Base-by-base conservation (phyloP, 1,140 invertebrate species). In the Nephila pilipes region DNA sequence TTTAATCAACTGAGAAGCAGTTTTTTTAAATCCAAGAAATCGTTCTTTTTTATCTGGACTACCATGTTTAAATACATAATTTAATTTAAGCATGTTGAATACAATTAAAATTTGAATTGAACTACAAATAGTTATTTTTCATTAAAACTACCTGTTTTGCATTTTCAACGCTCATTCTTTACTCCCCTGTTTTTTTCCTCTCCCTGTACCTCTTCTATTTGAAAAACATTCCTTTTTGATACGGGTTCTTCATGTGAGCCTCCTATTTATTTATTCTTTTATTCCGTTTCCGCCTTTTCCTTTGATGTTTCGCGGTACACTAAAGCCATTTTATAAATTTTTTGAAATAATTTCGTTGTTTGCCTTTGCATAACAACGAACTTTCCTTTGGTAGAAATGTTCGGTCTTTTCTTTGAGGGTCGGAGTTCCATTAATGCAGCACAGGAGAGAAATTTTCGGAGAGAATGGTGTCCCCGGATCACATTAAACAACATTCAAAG, bases 311-410 rank as follows among this genome's bases (percentile, higher is more conserved):
- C 32, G 69, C 69, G 69, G 29, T 75, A 4, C 32, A 18, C 14
- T 32, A 75, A n/a, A 32, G 69, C 32, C 69, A 75, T 75, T 75
- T 75, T 75, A 18, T 32, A 32, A 75, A 75, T 20, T 36, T 75
- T 75, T 75, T 32, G 16, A 75, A 6, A 75, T 75, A 0, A 75
- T 36, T 75, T 32, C 69, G 29, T 75, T 32, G 18, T 20, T 29
- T 75, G 16, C 18, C 32, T 75, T 75, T 36, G 5, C 18, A 20
- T 5, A 36, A 75, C 69, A 32, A 32, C 29, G 29, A 32, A 32
- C 32, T 75, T 75, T 75, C 63, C 32, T 75, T 29, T 18, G 69
- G 4, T 75, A 36, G 29, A 75, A 75, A 16, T 2, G 18, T 75
- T 36, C 32, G 14, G 69, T 32, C 69, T 75, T 36, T 36, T 36